Conservation (phyloP, 2,113 vertebrate species). For the Stomatorhinus ivindoensis region DNA sequence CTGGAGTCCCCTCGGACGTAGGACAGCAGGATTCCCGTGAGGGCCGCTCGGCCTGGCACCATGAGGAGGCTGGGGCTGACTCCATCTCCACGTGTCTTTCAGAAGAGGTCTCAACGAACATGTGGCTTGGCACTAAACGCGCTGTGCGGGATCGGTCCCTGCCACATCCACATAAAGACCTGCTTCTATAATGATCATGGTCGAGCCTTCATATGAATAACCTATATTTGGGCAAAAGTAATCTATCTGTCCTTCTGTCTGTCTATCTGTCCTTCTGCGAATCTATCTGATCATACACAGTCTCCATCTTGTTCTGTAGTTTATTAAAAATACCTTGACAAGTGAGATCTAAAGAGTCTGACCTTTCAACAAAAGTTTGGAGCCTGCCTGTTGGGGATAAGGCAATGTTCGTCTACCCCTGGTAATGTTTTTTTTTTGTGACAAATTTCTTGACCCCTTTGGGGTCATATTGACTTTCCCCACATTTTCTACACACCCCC, state of each 20-base stretch:
- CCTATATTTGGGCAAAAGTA: not conserved
- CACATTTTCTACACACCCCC: conserved; percentile 49
- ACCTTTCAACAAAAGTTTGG: not conserved
- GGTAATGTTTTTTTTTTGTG: conserved; percentile 40
- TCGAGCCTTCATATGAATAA: not conserved
- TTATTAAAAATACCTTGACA: not conserved
- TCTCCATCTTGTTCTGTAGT: not conserved
- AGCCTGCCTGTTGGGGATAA: not conserved
- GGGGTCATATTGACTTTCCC: conserved; percentile 45
- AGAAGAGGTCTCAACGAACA: not conserved
- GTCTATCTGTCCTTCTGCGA: no score
- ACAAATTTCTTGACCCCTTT: conserved; percentile 46
- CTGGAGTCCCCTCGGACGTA: conserved; percentile 23
- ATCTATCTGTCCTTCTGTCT: not conserved
- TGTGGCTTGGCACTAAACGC: not conserved
- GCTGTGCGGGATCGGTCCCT: not conserved
- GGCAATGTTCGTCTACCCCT: conserved; percentile 30
- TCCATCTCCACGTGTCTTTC: not conserved
- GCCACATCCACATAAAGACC: not conserved
- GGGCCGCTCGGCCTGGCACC: not conserved
- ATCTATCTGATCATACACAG: not conserved
- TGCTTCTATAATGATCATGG: not conserved
- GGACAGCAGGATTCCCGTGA: not conserved
- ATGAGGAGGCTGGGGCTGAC: not conserved
- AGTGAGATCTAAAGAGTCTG: not conserved